Evolutionary conservation across 1,140 invertebrate species (phyloP), one percentile per base, ranked within the genome.

Genomic region (Zaprionus kolodkinae): DNA sequence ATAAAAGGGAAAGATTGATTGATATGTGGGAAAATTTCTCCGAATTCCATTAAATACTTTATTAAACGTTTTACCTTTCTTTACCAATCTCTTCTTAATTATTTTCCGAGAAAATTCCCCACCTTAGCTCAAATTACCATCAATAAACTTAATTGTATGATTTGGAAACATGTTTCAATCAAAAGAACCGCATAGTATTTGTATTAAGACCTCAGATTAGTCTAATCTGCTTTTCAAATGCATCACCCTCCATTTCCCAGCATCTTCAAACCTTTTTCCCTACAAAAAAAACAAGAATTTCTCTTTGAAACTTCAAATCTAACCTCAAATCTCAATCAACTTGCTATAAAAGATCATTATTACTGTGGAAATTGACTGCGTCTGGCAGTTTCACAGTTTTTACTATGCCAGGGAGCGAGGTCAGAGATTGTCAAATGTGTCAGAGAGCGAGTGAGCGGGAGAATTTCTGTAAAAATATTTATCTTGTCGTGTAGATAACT

Each of bases 401-500:
- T 45, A 45, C 40, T 45, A 45, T 45, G 40, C 40, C 15, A 15
- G 40, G 40, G 2, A 45, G n/a, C 40, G 40, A 50, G 45, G 17
- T 50, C 15, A 25, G 17, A 21, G 17, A 21, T 25, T 50, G 45
- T 17, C 15, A 50, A 50, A 50, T 21, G 45, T 50, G 45, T 25
- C 45, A 21, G 17, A 50, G 9, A 21, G 38, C 13, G 12, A 40
- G 40, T 0, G 33, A 7, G 33, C 27, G 6, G 5, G 40, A 9
- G 40, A 15, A 17, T 30, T 55, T 40, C 15, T 54, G 36, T 21
- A 64, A 27, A 55, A 30, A 55, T 55, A 17, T 33, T 50, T 62
- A 21, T 15, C 40, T 35, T 52, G 62, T 40, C 40, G 56, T 68
- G 40, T 62, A 45, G 57, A 25, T 61, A 21, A 45, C 30, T 69